phyloP scores from a whole-genome alignment of 1,140 invertebrate genomes.

The Catajapyx aquilonaris region DNA sequence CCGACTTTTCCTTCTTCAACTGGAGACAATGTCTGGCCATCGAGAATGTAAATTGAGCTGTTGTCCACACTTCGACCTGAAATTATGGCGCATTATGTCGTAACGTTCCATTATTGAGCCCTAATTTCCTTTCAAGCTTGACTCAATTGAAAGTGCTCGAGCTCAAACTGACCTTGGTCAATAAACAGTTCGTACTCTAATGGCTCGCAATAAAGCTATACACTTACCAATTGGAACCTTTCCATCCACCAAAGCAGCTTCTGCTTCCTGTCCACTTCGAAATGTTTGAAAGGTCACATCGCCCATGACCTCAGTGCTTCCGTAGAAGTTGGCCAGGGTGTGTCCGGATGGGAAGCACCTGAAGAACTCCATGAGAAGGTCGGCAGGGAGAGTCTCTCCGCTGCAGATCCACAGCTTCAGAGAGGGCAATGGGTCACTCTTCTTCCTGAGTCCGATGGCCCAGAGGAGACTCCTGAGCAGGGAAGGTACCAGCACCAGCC shows the following conservation, averaged over 20 bases:
- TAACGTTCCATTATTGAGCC: too few relatives aligned
- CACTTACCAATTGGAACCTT: conserved; percentile 58
- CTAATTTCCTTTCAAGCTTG: too few relatives aligned
- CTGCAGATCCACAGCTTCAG: conserved; percentile 63
- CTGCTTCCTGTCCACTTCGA: conserved; percentile 27
- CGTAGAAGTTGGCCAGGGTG: conserved; percentile 64
- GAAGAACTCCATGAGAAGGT: conserved; percentile 49
- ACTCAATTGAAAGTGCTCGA: conserved; percentile 1
- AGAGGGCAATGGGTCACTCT: conserved; percentile 19
- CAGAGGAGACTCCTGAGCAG: conserved; percentile 45
- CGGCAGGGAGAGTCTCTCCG: conserved; percentile 45
- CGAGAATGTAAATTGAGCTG: conserved; percentile 52
- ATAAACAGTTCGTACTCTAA: background rate
- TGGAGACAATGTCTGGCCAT: conserved; percentile 36
- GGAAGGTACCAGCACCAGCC: conserved; percentile 63
- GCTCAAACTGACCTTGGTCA: background rate
- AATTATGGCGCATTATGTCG: background rate
- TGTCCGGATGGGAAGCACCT: conserved; percentile 34
- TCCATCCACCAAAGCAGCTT: conserved; percentile 23
- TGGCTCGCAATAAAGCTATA: background rate
- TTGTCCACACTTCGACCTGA: conserved; percentile 49
- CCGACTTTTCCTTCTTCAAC: conserved; percentile 46
- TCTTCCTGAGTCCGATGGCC: background rate
- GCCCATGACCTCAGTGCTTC: conserved; percentile 70
- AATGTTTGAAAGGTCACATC: conserved; percentile 49